Conservation (phyloP, 2,797 vertebrate species). For the Microhierax caerulescens region DNA sequence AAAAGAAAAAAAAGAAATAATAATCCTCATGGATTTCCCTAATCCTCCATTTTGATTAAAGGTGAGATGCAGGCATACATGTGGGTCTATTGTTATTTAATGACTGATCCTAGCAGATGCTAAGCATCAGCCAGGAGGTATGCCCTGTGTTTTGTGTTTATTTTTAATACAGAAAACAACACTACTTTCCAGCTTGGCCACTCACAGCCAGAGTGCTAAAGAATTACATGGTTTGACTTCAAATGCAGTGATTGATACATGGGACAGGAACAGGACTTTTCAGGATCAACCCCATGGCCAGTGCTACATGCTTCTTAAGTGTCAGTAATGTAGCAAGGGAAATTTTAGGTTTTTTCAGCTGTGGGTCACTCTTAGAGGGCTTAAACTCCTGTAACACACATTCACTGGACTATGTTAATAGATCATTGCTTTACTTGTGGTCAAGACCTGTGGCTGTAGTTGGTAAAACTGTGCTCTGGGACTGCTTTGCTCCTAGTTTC, state of each 20-base stretch:
- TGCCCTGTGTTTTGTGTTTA: background rate
- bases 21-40: background rate
- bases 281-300: background rate
- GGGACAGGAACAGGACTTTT: background rate
- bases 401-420: background rate
- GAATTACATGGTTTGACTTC: background rate
- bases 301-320: background rate
- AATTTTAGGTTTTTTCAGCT: background rate
- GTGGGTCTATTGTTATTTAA: background rate
- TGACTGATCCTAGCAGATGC: background rate
- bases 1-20: background rate
- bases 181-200: background rate
- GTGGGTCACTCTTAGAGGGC: background rate
- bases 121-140: background rate
- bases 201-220: background rate
- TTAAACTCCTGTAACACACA: background rate
- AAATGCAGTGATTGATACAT: background rate
- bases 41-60: slow-evolving; percentile 37
- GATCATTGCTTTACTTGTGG: background rate
- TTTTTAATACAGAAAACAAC: background rate
- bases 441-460: background rate
- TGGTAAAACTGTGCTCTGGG: background rate
- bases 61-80: background rate
- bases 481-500: background rate
- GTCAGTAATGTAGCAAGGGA: background rate